These are phyloP conservation scores for Erynnis tages DNA, from an alignment of 2,888 invertebrate genomes.

Conservation along the genomic window DNA sequence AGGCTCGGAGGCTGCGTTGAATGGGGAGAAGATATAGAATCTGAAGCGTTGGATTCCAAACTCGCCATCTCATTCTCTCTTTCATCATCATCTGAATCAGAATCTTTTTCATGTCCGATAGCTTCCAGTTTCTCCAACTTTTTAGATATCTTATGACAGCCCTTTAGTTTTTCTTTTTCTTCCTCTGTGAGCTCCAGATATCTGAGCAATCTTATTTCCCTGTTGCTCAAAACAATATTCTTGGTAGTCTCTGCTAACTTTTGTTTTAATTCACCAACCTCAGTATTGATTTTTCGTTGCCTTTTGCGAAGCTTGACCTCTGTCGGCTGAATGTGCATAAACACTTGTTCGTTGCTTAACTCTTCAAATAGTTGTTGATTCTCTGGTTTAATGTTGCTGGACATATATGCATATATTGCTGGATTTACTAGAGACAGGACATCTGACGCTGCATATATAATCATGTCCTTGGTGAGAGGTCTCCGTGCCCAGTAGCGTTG, in stretches of 20 bases:
- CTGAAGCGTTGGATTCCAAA: constrained; percentile 89
- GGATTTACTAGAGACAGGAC: constrained; percentile 93
- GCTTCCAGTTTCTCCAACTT: constrained; percentile 95
- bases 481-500: constrained; percentile 94
- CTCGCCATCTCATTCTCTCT: constrained; percentile 90
- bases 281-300: constrained; percentile 94
- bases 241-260: constrained; percentile 91
- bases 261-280: constrained; percentile 91
- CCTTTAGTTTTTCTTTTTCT: constrained; percentile 94
- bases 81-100: constrained; percentile 88
- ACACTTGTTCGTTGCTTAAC: constrained; percentile 93
- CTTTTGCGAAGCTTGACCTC: constrained; percentile 93
- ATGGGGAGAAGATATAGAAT: constrained; percentile 87
- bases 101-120: constrained; percentile 88
- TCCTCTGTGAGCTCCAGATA: constrained; percentile 95
- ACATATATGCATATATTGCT: constrained; percentile 87
- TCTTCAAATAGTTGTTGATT: constrained; percentile 89
- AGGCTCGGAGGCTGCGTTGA: constrained; percentile 90
- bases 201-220: constrained; percentile 93
- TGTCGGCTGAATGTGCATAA: constrained; percentile 91
- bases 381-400: constrained; percentile 86
- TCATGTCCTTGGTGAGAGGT: constrained; percentile 94
- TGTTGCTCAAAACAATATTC: constrained; percentile 94
- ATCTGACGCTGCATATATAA: constrained; percentile 94
- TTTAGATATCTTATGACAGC: constrained; percentile 94